Base-by-base conservation (phyloP, 2,113 vertebrate species). In the Colistium nudipinnis region DNA sequence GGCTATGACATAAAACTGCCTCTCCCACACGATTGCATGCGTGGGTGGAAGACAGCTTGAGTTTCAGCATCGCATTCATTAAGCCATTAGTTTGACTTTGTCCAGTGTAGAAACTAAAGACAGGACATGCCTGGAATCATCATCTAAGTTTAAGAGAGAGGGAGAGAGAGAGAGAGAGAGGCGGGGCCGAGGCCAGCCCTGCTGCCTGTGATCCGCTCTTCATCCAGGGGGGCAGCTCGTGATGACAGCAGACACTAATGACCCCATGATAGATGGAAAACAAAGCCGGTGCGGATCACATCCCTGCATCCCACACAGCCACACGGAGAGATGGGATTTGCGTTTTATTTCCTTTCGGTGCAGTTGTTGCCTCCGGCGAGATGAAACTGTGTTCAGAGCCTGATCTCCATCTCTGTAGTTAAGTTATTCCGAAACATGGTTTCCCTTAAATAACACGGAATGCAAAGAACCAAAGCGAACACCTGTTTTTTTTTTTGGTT, bases 161-260 rank as follows among this genome's bases (percentile, higher is more conserved):
- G 67, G 64, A 69, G 82, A 83, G 86, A 81, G 80, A 81, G 54
- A 76, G 49, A n/a, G n/a, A 74, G 27, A 60, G 56, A 53, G 53
- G 60, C 52, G 85, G 80, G 76, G 66, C 36, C 2, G 4, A 62
- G 47, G 80, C 81, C 85, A 87, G 43, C 57, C 25, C 53, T 43
- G 54, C 64, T 68, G 62, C 75, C 39, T 55, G 44, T 65, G 45
- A 79, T 86, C 78, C 72, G 57, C 49, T 75, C 62, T 27, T 85
- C 67, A 72, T 84, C 67, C 76, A 53, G 52, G 33, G n/a, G 62
- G 45, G 20, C 54, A 74, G 74, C 66, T 77, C 62, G 75, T 63
- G 83, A 76, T 89, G 87, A 88, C 87, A 91, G 86, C 74, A 57
- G 67, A 10, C 62, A 20, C 65, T 81, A 85, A 90, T 65, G 62